Evolutionary conservation across 2,888 invertebrate species (phyloP).

Genomic region (Kuschelorhynchus macadamiae): DNA sequence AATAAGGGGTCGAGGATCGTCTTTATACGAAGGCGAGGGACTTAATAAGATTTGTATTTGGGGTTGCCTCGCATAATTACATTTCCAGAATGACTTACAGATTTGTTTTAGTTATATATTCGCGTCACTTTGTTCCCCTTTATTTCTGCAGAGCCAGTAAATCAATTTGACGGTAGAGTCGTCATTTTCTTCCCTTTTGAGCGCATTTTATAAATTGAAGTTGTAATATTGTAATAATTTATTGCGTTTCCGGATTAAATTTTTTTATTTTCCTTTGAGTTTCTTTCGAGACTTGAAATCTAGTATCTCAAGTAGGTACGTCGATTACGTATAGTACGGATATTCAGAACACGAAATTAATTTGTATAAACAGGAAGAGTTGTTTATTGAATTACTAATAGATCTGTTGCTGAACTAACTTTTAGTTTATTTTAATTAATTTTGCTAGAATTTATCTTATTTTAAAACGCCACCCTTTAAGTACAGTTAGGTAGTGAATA

Average conservation of each 20-base stretch:
- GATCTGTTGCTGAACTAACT: too few species aligned
- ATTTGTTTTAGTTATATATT: slow-evolving; percentile 56
- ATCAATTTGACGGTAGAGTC: slow-evolving; percentile 46
- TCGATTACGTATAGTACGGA: background rate
- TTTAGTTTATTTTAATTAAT: too few species aligned
- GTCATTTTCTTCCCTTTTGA: slow-evolving; percentile 44
- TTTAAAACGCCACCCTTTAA: too few species aligned
- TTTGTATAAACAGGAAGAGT: too few species aligned
- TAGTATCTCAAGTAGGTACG: too few species aligned
- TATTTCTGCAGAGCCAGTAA: slow-evolving; percentile 42
- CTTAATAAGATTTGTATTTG: slow-evolving; percentile 62
- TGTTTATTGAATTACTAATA: too few species aligned
- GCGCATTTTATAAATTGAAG: slow-evolving; percentile 44
- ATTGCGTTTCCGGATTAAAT: slow-evolving; percentile 26
- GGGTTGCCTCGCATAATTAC: slow-evolving; percentile 60
- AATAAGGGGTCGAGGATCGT: slow-evolving; percentile 43
- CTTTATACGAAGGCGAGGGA: slow-evolving; percentile 53
- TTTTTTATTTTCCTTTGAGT: background rate
- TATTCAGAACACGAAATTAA: too few species aligned
- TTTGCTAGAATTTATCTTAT: too few species aligned
- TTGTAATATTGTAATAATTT: slow-evolving; percentile 43
- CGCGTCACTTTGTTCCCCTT: slow-evolving; percentile 37
- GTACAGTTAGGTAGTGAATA: too few species aligned
- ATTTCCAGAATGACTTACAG: slow-evolving; percentile 61
- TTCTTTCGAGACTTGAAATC: background rate